phyloP scores from a whole-genome alignment of 2,888 invertebrate species.

The Scrobipalpa costella region DNA sequence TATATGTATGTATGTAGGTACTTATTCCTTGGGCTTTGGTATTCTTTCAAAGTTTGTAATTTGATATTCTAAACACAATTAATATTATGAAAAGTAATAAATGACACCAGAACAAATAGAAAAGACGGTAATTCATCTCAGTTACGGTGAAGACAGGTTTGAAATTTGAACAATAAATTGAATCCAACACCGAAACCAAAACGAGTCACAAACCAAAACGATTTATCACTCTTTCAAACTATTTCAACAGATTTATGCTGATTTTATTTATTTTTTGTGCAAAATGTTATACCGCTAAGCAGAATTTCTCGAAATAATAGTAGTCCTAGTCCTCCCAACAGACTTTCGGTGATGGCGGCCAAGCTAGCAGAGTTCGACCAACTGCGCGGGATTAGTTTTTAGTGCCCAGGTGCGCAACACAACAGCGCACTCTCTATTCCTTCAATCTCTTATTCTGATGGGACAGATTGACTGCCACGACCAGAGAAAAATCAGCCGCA shows the following conservation, averaged over 20 bases:
- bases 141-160: conserved; percentile 10
- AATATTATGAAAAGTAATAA: conserved; percentile 16
- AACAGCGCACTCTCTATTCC: too few relatives aligned
- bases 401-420: too few relatives aligned
- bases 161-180: conserved; percentile 17
- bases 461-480: too few relatives aligned
- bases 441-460: too few relatives aligned
- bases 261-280: neutral
- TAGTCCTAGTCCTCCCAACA: too few relatives aligned
- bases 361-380: too few relatives aligned
- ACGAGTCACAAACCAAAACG: neutral
- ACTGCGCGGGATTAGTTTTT: too few relatives aligned
- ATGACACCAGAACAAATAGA: neutral
- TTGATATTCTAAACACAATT: neutral
- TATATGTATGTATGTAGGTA: neutral
- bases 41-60: neutral
- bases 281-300: too few relatives aligned
- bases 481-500: too few relatives aligned
- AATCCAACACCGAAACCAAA: neutral
- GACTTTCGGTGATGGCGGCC: too few relatives aligned
- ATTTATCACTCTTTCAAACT: neutral
- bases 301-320: too few relatives aligned
- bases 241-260: neutral
- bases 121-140: conserved; percentile 12
- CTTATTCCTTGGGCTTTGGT: neutral